Percentiles rank a stretch among this genome's conserved stretches.
These are phyloP conservation scores for Deladenus siricidicola DNA, from an alignment of 2,888 invertebrate genomes.

Conservation along the genomic window DNA sequence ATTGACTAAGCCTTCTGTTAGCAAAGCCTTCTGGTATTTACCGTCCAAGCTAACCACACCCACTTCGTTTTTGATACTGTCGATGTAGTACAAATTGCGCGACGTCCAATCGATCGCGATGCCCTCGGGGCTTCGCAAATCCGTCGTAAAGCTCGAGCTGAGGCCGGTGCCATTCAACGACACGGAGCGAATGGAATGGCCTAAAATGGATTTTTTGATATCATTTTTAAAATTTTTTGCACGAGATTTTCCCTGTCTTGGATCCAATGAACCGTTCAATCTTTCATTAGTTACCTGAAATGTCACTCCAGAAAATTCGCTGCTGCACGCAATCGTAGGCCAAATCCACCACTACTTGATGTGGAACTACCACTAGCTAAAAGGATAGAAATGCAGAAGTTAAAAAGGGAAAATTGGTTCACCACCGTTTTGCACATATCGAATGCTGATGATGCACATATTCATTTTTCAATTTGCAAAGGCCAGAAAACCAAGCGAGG, in stretches of 20 bases:
- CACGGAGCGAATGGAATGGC: slow-evolving; percentile 47
- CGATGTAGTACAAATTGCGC: slow-evolving; percentile 90
- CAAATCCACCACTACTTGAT: slow-evolving; percentile 80
- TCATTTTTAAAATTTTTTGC: neutral
- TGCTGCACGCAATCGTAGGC: slow-evolving; percentile 82
- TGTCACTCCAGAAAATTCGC: slow-evolving; percentile 85
- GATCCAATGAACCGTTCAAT: too few relatives aligned
- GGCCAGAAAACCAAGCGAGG: too few relatives aligned
- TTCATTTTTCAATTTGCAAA: too few relatives aligned
- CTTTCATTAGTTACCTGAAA: slow-evolving; percentile 69
- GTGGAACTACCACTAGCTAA: slow-evolving; percentile 65
- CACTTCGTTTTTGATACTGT: slow-evolving; percentile 60
- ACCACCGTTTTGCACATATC: too few relatives aligned
- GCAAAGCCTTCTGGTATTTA: slow-evolving; percentile 64
- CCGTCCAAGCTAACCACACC: slow-evolving; percentile 78
- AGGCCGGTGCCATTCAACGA: slow-evolving; percentile 49
- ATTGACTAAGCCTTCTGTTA: slow-evolving; percentile 71
- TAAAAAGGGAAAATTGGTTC: too few relatives aligned
- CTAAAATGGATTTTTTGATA: slow-evolving; percentile 16
- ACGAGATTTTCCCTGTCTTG: neutral
- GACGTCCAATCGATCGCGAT: slow-evolving; percentile 85
- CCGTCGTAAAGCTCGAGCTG: slow-evolving; percentile 33
- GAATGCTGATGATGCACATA: too few relatives aligned
- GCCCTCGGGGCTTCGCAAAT: slow-evolving; percentile 58
- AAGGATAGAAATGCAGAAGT: slow-evolving; percentile 1